These are phyloP conservation scores for Gambusia holbrooki DNA, from an alignment of 2,113 vertebrate genomes.

Conservation along the genomic window DNA sequence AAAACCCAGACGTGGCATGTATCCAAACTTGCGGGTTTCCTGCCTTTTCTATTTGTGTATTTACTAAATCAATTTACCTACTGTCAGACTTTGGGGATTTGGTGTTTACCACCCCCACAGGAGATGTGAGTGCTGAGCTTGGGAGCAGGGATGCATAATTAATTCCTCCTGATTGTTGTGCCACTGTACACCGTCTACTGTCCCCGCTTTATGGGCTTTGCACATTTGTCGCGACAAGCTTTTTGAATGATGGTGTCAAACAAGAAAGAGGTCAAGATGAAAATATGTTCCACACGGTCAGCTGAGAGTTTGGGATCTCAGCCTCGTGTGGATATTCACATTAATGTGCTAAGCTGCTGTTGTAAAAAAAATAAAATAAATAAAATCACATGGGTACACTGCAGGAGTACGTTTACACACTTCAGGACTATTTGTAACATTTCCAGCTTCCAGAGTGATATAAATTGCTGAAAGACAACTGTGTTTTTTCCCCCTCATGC, in stretches of 20 bases:
- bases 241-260: constrained; percentile 12
- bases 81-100: constrained; percentile 1
- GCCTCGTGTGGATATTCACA: constrained; percentile 64
- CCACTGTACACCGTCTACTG: constrained; percentile 9
- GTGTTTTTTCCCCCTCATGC: neutral
- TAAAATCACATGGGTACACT: constrained; percentile 29
- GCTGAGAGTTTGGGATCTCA: constrained; percentile 46
- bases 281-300: constrained; percentile 34
- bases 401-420: constrained; percentile 52
- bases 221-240: constrained; percentile 32
- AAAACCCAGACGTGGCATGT: neutral
- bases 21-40: neutral
- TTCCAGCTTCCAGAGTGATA: constrained; percentile 5
- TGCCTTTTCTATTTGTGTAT: neutral
- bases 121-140: neutral
- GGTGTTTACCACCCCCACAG: neutral
- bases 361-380: neutral
- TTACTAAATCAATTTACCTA: neutral
- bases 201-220: constrained; percentile 24
- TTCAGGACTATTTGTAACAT: neutral
- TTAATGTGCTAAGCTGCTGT: constrained; percentile 52
- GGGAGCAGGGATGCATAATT: constrained; percentile 34
- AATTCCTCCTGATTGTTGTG: constrained; percentile 35
- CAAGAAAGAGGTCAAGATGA: constrained; percentile 4
- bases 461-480: neutral